These are phyloP conservation scores for Oligia strigilis DNA, from an alignment of 2,888 invertebrate genomes.

Conservation along the genomic window DNA sequence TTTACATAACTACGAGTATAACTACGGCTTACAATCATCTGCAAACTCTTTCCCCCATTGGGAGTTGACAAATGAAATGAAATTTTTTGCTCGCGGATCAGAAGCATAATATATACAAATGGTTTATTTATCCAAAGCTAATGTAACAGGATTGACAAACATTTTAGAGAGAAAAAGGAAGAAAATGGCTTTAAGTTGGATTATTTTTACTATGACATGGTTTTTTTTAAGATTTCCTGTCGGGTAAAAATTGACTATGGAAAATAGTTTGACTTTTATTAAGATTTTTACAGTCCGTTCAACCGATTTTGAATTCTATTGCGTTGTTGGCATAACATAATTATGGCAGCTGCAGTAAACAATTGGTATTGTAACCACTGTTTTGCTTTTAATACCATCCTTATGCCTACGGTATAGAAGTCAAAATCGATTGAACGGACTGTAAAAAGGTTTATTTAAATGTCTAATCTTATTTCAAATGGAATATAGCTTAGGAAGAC, in stretches of 20 bases:
- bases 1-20: not conserved
- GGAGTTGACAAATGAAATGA: constrained; percentile 1
- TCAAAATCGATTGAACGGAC: no score
- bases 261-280: not conserved
- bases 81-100: constrained; percentile 21
- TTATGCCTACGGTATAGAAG: no score
- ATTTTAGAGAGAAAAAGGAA: not conserved
- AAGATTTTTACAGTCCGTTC: no score
- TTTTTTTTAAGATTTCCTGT: not conserved
- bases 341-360: no score
- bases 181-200: not conserved
- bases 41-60: constrained; percentile 4
- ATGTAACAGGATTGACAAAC: not conserved
- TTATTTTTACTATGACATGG: not conserved
- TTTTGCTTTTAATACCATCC: no score
- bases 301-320: no score
- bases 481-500: no score
- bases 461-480: no score
- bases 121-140: constrained; percentile 29
- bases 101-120: constrained; percentile 29
- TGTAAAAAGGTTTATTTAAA: no score
- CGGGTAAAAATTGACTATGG: not conserved
- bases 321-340: no score
- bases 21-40: not conserved
- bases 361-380: no score